Percentiles rank a stretch among this genome's conserved stretches.
These are phyloP conservation scores for Trachelus iudaicus DNA, from an alignment of 2,888 invertebrate species.

Conservation along the genomic window DNA sequence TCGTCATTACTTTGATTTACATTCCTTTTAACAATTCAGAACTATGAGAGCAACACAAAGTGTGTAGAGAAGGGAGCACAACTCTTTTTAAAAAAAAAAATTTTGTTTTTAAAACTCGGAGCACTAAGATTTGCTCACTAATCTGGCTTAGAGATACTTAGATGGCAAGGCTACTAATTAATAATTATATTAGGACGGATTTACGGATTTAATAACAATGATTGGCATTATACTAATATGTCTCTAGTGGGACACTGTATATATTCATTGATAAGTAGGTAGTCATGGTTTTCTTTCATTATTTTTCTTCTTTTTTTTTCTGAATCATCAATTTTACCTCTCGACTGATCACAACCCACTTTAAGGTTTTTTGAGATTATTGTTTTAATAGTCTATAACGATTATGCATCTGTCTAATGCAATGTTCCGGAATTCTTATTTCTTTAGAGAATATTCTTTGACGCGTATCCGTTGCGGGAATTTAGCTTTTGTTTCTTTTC, in stretches of 20 bases:
- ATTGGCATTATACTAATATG: neutral
- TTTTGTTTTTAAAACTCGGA: neutral
- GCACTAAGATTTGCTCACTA: neutral
- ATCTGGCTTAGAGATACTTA: neutral
- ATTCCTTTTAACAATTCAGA: neutral
- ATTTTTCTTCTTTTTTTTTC: neutral
- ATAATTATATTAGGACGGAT: neutral
- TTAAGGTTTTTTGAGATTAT: neutral
- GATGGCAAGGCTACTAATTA: neutral
- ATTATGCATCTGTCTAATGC: neutral
- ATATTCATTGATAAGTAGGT: neutral
- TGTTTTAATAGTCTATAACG: neutral
- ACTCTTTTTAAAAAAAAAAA: neutral
- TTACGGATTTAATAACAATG: neutral
- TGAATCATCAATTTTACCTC: neutral
- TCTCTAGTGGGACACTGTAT: neutral
- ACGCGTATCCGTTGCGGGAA: neutral
- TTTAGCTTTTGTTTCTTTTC: neutral
- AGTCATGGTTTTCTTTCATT: conserved; percentile 7
- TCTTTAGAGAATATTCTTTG: neutral
- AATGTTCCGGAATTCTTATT: neutral
- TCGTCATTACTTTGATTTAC: conserved; percentile 13
- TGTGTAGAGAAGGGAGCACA: neutral
- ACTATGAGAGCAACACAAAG: neutral
- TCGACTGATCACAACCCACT: neutral